Conservation (phyloP, 2,797 vertebrate species). For the Selene dorsalis region DNA sequence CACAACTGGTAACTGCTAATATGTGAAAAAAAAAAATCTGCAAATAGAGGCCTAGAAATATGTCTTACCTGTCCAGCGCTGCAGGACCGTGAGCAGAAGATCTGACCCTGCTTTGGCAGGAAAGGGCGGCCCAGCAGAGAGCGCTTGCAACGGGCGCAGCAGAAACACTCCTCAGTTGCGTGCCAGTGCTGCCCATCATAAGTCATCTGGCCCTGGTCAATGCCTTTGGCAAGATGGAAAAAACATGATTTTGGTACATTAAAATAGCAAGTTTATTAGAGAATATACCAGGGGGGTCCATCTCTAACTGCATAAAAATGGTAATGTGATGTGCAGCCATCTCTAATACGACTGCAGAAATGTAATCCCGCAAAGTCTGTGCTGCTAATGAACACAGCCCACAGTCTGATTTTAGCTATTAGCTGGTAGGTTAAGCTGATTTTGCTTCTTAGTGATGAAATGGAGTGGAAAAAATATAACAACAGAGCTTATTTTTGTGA, state of each 20-base stretch:
- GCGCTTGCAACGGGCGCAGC: conserved; percentile 95
- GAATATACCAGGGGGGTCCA: neutral
- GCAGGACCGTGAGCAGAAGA: conserved; percentile 97
- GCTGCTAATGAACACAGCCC: conserved; percentile 6
- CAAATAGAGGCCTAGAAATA: neutral
- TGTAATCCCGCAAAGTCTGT: conserved; percentile 18
- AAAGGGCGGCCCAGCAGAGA: conserved; percentile 96
- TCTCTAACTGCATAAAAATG: conserved; percentile 5
- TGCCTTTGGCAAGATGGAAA: conserved; percentile 82
- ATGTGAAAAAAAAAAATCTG: neutral
- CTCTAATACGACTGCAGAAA: conserved; percentile 4
- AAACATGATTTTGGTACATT: neutral
- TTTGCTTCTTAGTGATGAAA: conserved; percentile 20
- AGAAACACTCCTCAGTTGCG: conserved; percentile 96
- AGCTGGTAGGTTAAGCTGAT: conserved; percentile 24
- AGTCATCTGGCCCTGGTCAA: conserved; percentile 99
- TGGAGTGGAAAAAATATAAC: neutral
- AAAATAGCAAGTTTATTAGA: neutral
- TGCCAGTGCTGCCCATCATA: conserved; percentile 99
- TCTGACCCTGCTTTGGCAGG: conserved; percentile 97
- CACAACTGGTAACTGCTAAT: neutral
- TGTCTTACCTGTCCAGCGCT: conserved; percentile 88
- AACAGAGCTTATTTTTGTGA: conserved; percentile 5
- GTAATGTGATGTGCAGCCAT: conserved; percentile 30
- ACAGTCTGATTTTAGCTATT: conserved; percentile 26